Percentiles rank a stretch among this genome's conserved stretches.
Evolutionary conservation across 1,140 invertebrate species (phyloP).

Genomic region (Bombus vancouverensis): DNA sequence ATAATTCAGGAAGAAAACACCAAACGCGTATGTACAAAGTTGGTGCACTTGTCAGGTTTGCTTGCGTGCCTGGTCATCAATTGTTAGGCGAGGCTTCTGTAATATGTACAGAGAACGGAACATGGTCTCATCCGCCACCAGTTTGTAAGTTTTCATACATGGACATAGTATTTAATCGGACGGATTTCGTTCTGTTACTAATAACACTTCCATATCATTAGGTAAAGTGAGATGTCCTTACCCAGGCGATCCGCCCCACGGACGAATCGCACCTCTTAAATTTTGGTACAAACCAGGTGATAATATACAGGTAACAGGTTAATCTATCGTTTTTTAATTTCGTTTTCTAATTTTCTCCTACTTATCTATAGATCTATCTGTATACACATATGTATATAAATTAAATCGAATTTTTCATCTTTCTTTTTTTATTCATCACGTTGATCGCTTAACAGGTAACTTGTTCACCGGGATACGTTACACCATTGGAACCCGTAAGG

Average conservation of each 20-base stretch:
- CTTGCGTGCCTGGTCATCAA: conserved; percentile 87
- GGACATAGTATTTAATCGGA: not conserved
- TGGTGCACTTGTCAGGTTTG: conserved; percentile 90
- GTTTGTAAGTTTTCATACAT: conserved; percentile 84
- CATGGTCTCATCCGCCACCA: conserved; percentile 93
- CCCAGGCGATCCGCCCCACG: conserved; percentile 88
- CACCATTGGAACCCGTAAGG: conserved; percentile 78
- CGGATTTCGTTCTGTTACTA: not conserved
- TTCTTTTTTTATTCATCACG: not conserved
- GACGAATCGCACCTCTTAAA: conserved; percentile 88
- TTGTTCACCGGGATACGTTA: conserved; percentile 87
- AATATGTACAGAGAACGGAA: conserved; percentile 92
- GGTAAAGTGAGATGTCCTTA: conserved; percentile 90
- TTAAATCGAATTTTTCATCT: not conserved
- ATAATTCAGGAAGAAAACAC: conserved; percentile 75
- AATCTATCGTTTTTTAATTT: not conserved
- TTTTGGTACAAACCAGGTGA: conserved; percentile 90
- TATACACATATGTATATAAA: not conserved
- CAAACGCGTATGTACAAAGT: conserved; percentile 84
- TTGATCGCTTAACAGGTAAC: conserved; percentile 79
- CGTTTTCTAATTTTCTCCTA: not conserved
- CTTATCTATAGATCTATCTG: not conserved
- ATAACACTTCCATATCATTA: conserved; percentile 66
- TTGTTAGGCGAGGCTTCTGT: conserved; percentile 90
- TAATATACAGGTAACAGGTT: conserved; percentile 82